Percentiles rank a stretch among this genome's conserved stretches.
phyloP scores from a whole-genome alignment of 2,113 vertebrate species.

The Lota lota region DNA sequence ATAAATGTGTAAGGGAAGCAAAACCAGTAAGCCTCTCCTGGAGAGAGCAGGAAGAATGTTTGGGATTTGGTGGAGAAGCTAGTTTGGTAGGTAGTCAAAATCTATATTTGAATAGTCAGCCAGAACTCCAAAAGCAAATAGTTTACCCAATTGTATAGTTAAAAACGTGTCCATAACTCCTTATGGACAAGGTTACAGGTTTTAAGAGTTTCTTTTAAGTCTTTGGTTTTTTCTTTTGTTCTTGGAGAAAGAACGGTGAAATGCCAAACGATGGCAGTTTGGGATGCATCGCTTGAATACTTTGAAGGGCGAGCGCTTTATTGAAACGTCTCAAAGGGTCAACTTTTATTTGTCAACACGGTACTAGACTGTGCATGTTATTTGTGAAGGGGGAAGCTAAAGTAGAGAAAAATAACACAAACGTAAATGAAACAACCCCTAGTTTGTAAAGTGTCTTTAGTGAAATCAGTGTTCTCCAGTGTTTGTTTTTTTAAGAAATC shows the following conservation, averaged over 20 bases:
- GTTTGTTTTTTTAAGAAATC: conserved; percentile 43
- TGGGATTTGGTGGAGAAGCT: conserved; percentile 28
- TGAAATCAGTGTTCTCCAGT: conserved; percentile 52
- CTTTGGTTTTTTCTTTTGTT: conserved; percentile 24
- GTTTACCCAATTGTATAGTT: background rate
- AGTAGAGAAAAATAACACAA: conserved; percentile 24
- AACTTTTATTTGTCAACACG: conserved; percentile 55
- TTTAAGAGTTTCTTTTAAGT: background rate
- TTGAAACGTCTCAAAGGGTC: conserved; percentile 51
- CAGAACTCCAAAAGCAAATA: conserved; percentile 22
- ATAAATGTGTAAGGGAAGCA: conserved; percentile 1
- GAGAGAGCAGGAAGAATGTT: conserved; percentile 57
- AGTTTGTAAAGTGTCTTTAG: conserved; percentile 61
- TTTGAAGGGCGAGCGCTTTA: conserved; percentile 76
- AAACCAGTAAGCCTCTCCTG: conserved; percentile 74
- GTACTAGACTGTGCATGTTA: conserved; percentile 68
- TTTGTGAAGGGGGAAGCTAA: conserved; percentile 34
- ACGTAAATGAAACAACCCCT: conserved; percentile 41
- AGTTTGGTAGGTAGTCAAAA: conserved; percentile 42
- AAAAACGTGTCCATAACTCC: too few species aligned
- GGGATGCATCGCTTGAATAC: conserved; percentile 63
- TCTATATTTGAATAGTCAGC: conserved; percentile 40
- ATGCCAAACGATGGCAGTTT: conserved; percentile 72
- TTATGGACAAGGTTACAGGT: background rate
- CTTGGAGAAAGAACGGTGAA: conserved; percentile 54